phyloP scores from a whole-genome alignment of 2,888 invertebrate genomes.

The Phymatocera aterrima region DNA sequence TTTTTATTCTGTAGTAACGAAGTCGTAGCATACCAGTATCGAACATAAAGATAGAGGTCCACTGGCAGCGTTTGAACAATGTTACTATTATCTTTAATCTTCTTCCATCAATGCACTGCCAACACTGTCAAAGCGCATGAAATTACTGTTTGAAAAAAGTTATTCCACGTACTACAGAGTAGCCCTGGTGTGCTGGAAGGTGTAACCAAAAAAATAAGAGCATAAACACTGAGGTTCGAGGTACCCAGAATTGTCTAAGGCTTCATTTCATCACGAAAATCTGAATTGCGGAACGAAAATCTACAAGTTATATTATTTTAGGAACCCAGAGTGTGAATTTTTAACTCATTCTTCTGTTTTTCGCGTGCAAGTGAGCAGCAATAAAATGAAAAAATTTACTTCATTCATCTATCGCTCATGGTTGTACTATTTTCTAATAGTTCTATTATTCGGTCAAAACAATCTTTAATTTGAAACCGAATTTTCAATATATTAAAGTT shows the following conservation, averaged over 20 bases:
- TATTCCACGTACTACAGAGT: conserved; percentile 66
- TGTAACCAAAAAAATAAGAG: conserved; percentile 23
- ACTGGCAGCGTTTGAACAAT: conserved; percentile 82
- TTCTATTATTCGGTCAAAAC: no score
- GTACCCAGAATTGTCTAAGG: background rate
- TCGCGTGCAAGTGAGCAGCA: no score
- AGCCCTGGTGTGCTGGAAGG: conserved; percentile 70
- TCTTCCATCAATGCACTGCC: conserved; percentile 82
- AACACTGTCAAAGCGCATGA: conserved; percentile 75
- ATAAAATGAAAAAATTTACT: no score
- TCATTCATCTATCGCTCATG: no score
- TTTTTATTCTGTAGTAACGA: conserved; percentile 73
- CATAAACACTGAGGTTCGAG: background rate
- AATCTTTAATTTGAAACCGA: background rate
- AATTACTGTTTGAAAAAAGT: conserved; percentile 55
- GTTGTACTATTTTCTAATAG: no score
- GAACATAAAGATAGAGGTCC: conserved; percentile 91
- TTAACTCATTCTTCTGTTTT: no score
- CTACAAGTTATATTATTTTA: no score
- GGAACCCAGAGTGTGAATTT: no score
- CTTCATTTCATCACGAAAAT: no score
- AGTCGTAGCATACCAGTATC: conserved; percentile 80
- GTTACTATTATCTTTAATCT: conserved; percentile 75
- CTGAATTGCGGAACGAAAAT: no score
- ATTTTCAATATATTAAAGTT: background rate